phyloP scores from a whole-genome alignment of 2,888 invertebrate genomes.

The Galerucella pusilla region DNA sequence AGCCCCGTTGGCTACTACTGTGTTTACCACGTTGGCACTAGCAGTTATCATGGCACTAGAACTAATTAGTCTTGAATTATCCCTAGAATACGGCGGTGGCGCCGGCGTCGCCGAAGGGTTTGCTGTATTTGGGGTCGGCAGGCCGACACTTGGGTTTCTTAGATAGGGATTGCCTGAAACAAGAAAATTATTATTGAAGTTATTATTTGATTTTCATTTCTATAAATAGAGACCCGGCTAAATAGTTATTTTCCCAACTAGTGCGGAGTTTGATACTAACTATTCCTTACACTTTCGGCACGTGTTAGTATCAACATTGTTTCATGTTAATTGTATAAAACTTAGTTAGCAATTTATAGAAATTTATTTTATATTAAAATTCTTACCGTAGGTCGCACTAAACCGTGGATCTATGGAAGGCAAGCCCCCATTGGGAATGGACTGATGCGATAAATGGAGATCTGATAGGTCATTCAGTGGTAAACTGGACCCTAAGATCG shows the following conservation, averaged over 20 bases:
- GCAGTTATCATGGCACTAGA: constrained; percentile 60
- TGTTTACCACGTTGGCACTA: constrained; percentile 61
- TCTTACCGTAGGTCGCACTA: constrained; percentile 88
- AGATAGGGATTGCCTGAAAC: constrained; percentile 35
- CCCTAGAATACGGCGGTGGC: constrained; percentile 76
- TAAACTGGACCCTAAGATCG: constrained; percentile 56
- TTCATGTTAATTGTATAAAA: too few relatives aligned
- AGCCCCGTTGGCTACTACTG: constrained; percentile 66
- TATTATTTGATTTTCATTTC: not conserved
- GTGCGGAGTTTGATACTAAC: too few relatives aligned
- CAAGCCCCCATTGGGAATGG: constrained; percentile 60
- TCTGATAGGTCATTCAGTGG: constrained; percentile 62
- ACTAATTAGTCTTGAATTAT: constrained; percentile 59
- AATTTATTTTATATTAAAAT: not conserved
- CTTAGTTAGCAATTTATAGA: too few relatives aligned
- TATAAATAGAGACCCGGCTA: not conserved
- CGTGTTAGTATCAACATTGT: too few relatives aligned
- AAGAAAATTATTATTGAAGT: constrained; percentile 46
- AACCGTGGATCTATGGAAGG: constrained; percentile 81
- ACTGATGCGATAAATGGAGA: constrained; percentile 56
- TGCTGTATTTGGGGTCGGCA: constrained; percentile 73
- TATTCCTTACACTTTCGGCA: too few relatives aligned
- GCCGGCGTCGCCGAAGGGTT: constrained; percentile 85
- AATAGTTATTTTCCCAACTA: not conserved
- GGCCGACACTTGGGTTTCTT: constrained; percentile 72